Evolutionary conservation across 2,888 invertebrate species (phyloP), one percentile per base, ranked within the genome.

Genomic region (Podotricha telesiphe): DNA sequence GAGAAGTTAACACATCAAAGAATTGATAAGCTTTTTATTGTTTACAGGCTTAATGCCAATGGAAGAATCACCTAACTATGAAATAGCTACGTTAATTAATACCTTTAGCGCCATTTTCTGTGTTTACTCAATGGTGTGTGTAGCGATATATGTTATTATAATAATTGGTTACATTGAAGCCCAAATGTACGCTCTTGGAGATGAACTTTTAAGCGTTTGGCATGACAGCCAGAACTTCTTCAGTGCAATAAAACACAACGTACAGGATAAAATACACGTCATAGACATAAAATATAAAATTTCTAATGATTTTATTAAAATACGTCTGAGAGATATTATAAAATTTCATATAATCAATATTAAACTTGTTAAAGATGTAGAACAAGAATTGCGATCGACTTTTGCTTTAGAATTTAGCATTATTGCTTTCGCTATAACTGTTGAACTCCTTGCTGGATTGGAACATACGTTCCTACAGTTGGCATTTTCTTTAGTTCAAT

Each of bases 1-100:
- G 6, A 28, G 6, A 28, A 28, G 2, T 28, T 2, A 28, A 28
- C 28, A 28, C 28, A 28, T 28, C n/a, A n/a, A n/a, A n/a, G n/a
- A n/a, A n/a, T n/a, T n/a, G n/a, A n/a, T n/a, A n/a, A n/a, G n/a
- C n/a, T n/a, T n/a, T n/a, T n/a, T 28, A 0, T 53, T 50, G 42
- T 10, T 47, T 55, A 40, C 79, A 88, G 88, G 88, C 71, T 71
- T 87, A 2, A 84, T 86, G 45, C 88, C 88, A 13, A 83, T 83
- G 78, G 72, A 76, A 2, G 80, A 85, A 65, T 77, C 84, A 6
- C 87, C 88, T 0, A 84, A 87, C 73, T 87, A 80, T 59, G 85
- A 88, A 72, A 76, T 87, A 63, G 81, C 83, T 0, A 76, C 76
- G 10, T 28, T 74, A 1, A 3, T 82, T 1, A 73, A 74, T 48